phyloP scores from a whole-genome alignment of 2,113 vertebrate genomes.

The Chunga burmeisteri region DNA sequence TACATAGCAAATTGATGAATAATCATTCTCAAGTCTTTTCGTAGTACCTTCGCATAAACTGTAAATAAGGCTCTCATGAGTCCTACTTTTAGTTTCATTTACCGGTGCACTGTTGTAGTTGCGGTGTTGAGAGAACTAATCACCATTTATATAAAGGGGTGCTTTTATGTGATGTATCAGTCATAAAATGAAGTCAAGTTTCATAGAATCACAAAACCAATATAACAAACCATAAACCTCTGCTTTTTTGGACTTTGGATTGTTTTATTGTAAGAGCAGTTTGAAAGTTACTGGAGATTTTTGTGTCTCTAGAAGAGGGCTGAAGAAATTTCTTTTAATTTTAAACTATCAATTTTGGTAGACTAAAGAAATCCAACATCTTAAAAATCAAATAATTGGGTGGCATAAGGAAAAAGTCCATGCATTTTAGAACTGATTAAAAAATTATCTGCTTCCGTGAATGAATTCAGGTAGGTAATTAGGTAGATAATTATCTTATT shows the following conservation, averaged over 20 bases:
- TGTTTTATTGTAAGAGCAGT: neutral
- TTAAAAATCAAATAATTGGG: neutral
- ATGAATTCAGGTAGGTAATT: neutral
- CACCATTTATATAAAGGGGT: neutral
- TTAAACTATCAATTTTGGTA: neutral
- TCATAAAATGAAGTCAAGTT: neutral
- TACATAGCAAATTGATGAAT: neutral
- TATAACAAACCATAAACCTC: neutral
- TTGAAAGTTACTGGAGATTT: neutral
- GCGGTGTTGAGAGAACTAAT: neutral
- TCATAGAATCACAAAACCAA: neutral
- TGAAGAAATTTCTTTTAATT: neutral
- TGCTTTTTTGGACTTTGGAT: conserved; percentile 11
- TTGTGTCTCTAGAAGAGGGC: neutral
- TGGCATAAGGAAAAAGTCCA: neutral
- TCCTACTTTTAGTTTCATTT: neutral
- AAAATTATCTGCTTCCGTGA: neutral
- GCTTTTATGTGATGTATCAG: neutral
- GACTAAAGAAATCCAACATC: neutral
- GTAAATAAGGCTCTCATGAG: neutral
- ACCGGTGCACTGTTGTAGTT: neutral
- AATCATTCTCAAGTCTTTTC: neutral
- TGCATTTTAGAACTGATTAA: neutral
- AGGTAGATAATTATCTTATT: neutral
- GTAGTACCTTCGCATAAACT: neutral